phyloP scores from a whole-genome alignment of 2,113 vertebrate genomes.

The Vicugna pacos region DNA sequence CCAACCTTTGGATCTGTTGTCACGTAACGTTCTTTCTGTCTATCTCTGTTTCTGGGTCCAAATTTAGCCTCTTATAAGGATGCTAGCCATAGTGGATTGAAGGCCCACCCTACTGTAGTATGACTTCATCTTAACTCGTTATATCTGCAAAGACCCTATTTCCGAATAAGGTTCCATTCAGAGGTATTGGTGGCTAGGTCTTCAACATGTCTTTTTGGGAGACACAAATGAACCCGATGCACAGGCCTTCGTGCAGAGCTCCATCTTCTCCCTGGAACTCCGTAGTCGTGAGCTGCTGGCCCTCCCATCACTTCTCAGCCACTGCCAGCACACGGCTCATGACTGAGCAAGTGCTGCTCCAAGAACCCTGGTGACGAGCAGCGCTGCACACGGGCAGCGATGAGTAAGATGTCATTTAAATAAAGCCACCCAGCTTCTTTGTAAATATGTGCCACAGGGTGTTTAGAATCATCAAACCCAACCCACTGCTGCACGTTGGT shows the following conservation, averaged over 20 bases:
- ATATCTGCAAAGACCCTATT: neutral
- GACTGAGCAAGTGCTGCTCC: neutral
- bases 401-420: constrained; percentile 82
- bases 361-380: neutral
- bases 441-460: constrained; percentile 73
- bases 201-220: neutral
- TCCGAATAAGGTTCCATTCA: neutral
- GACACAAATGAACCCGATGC: neutral
- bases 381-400: constrained; percentile 37
- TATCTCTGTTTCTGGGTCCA: neutral
- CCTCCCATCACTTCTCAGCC: neutral
- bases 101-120: too few species aligned
- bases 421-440: constrained; percentile 67
- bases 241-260: neutral
- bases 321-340: neutral
- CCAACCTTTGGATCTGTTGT: neutral
- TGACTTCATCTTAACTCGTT: neutral
- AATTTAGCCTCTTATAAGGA: neutral
- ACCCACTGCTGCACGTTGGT: constrained; percentile 80
- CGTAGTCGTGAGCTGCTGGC: neutral
- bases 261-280: too few species aligned
- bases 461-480: constrained; percentile 67
- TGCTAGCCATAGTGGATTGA: neutral
- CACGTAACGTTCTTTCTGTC: neutral
- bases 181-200: neutral